Percentiles rank a stretch among this genome's conserved stretches.
Conservation (phyloP, 2,888 invertebrate genomes). For the Prostheceraeus crozeri region DNA sequence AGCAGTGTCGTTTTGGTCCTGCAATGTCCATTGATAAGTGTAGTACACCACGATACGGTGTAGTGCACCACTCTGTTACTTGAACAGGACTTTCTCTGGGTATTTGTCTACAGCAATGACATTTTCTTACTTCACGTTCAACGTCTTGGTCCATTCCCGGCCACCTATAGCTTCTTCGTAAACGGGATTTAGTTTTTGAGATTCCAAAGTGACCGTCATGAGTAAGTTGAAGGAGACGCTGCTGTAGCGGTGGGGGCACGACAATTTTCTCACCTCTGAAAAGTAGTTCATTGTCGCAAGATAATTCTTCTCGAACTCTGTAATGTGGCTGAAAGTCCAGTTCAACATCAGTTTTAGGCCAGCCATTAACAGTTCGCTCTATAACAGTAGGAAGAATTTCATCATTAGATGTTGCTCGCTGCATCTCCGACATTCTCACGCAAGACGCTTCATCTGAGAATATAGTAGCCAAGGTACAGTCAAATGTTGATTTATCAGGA, state of each 20-base stretch:
- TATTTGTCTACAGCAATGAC: slow-evolving; percentile 15
- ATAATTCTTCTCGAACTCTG: slow-evolving; percentile 26
- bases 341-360: too few species aligned
- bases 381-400: too few species aligned
- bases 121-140: slow-evolving; percentile 5
- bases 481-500: too few species aligned
- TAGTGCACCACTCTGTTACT: slow-evolving; percentile 13
- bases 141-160: slow-evolving; percentile 1
- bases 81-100: slow-evolving; percentile 30
- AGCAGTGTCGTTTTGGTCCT: slow-evolving; percentile 23
- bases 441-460: too few species aligned
- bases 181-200: background rate
- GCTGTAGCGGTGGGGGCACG: slow-evolving; percentile 15
- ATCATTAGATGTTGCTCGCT: too few species aligned
- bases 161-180: too few species aligned
- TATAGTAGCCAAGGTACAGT: too few species aligned
- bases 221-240: slow-evolving; percentile 16
- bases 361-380: too few species aligned
- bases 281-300: slow-evolving; percentile 19
- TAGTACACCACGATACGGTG: background rate
- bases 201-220: slow-evolving; percentile 25
- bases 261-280: slow-evolving; percentile 27
- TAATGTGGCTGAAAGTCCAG: too few species aligned
- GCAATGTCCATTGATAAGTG: slow-evolving; percentile 25
- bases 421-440: background rate